Evolutionary conservation across 2,888 invertebrate genomes (phyloP).

Genomic region (Noctua janthina): DNA sequence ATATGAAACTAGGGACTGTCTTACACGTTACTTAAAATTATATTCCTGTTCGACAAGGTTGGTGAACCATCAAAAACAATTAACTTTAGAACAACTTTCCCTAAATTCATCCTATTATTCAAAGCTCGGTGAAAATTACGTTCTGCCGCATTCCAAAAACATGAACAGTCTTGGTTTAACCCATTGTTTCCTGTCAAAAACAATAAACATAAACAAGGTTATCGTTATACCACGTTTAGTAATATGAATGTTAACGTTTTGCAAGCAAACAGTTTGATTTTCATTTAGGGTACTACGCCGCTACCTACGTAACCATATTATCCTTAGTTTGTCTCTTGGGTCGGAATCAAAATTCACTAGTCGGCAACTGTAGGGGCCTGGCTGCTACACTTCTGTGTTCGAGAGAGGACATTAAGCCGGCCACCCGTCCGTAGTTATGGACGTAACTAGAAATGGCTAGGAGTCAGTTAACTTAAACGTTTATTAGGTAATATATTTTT

Average conservation of each 20-base stretch:
- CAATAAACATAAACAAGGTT: constrained; percentile 13
- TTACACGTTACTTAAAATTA: too few species aligned
- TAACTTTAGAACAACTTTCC: not conserved
- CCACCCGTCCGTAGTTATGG: constrained; percentile 46
- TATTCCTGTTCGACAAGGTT: not conserved
- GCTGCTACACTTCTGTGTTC: constrained; percentile 57
- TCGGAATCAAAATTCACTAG: constrained; percentile 64
- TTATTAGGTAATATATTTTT: constrained; percentile 50
- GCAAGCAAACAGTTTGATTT: constrained; percentile 42
- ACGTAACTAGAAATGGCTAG: constrained; percentile 53
- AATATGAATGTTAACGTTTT: constrained; percentile 16
- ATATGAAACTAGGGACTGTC: not conserved
- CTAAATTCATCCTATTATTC: not conserved
- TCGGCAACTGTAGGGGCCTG: constrained; percentile 54
- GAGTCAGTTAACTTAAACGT: constrained; percentile 56
- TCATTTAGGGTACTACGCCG: constrained; percentile 15
- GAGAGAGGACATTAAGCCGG: constrained; percentile 54
- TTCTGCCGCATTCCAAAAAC: not conserved
- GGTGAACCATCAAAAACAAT: not conserved
- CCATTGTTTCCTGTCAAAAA: constrained; percentile 6
- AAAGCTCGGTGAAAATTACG: not conserved
- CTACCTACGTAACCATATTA: constrained; percentile 33
- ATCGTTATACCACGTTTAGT: constrained; percentile 1
- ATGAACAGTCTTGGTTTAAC: not conserved
- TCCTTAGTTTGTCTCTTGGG: constrained; percentile 52